Evolutionary conservation across 64 coral and sea anemone species (phyloP), one percentile per base, ranked within the genome.

Genomic region (Stichodactyla helianthus): DNA sequence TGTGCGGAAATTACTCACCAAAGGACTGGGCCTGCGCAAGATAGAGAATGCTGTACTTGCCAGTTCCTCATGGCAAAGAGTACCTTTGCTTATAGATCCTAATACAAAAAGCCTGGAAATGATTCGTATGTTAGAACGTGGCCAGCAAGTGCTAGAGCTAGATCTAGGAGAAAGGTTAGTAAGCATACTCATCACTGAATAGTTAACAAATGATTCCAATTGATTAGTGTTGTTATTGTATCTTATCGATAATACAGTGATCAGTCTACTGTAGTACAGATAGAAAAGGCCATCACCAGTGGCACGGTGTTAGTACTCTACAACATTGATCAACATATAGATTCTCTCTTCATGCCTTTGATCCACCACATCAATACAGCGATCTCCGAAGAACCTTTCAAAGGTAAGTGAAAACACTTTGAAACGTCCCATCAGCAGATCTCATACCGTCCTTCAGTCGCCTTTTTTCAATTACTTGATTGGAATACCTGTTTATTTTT

Each of bases 301-400:
- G 95, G 95, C 0, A 90, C 89, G 55, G 89, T 92, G 5, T 74
- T 98, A 68, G 92, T 98, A 53, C 80, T 98, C 7, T 91, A 94
- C 70, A 98, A 98, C 63, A 91, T 98, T 16, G 93, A 98, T 59
- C 77, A 91, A 67, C 77, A 84, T 82, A 86, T 98, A 18, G 95
- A 98, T 81, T 98, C 95, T 12, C 67, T 98, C 85, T 94, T 98
- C 60, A 94, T 98, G 86, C 95, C 95, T 67, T 55, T 98, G 52
- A 98, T 98, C 78, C 93, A 98, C 85, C 93, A 93, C 51, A 89
- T 94, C 60, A 93, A 79, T 62, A 94, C 95, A 20, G 77, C 89
- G 13, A 82, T 82, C 7, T 85, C 77, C 83, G 95, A 91, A 5
- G 77, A 82, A 19, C 79, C 51, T 25, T 83, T 88, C 79, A 85